Conservation (phyloP, 2,113 vertebrate genomes). For the Eptesicus fuscus region DNA sequence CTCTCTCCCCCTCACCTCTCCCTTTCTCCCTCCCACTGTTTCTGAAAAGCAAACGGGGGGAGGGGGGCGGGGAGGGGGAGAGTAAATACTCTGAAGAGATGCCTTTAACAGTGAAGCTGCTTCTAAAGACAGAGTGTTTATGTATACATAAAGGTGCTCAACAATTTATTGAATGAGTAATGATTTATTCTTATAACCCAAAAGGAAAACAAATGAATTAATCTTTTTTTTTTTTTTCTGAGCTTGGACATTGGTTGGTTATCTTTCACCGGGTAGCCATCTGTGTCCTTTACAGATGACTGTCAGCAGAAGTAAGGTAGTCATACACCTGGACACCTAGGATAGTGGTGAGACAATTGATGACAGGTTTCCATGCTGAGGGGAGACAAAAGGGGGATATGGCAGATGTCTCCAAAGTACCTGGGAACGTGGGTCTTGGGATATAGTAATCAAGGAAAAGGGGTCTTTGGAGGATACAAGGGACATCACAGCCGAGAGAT, state of each 20-base stretch:
- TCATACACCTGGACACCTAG: not conserved
- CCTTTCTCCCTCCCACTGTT: no score
- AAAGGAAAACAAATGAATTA: not conserved
- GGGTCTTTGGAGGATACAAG: not conserved
- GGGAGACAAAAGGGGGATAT: not conserved
- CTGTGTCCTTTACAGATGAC: not conserved
- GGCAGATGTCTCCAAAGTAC: not conserved
- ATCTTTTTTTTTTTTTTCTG: not conserved
- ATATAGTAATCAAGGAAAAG: not conserved
- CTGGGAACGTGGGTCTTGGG: not conserved
- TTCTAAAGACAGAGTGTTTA: not conserved
- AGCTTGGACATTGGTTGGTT: not conserved
- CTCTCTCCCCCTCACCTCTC: no score
- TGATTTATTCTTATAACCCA: not conserved
- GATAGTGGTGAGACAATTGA: no score
- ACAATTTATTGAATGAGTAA: not conserved
- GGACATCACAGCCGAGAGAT: not conserved
- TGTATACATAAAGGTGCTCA: not conserved
- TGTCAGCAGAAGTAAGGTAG: not conserved
- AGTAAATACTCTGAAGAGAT: not conserved
- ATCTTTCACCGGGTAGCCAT: not conserved
- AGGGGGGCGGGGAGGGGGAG: accelerated
- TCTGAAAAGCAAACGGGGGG: no score
- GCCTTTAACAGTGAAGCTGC: not conserved
- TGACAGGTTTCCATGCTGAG: not conserved